These are phyloP conservation scores for Hestina assimilis DNA, from an alignment of 1,140 invertebrate species.

Conservation along the genomic window DNA sequence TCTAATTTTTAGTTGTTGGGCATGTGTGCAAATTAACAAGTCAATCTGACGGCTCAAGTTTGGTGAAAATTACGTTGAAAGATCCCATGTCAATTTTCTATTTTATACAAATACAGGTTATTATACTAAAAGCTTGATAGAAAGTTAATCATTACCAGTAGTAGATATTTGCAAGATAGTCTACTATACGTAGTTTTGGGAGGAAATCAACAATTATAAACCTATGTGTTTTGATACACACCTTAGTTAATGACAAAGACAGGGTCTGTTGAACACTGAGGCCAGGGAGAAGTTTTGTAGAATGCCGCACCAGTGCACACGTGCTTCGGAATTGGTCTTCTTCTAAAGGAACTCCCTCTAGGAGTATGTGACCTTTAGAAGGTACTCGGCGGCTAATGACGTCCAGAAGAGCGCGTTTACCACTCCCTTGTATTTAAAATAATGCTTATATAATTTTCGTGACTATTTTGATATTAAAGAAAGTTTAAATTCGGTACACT, in stretches of 20 bases:
- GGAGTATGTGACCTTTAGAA: slow-evolving; percentile 89
- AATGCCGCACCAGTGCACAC: slow-evolving; percentile 91
- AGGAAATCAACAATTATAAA: too few species aligned
- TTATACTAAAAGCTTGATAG: too few species aligned
- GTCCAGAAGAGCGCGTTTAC: slow-evolving; percentile 93
- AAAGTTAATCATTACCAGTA: too few species aligned
- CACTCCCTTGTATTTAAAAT: slow-evolving; percentile 80
- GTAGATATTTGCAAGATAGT: too few species aligned
- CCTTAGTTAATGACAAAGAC: slow-evolving; percentile 87
- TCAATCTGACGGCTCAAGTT: too few species aligned
- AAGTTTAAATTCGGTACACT: too few species aligned
- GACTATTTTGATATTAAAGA: not conserved
- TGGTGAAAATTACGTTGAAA: too few species aligned
- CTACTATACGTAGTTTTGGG: too few species aligned
- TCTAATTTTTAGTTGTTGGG: too few species aligned
- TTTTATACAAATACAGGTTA: too few species aligned
- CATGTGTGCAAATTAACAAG: too few species aligned
- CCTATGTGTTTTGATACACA: slow-evolving; percentile 40
- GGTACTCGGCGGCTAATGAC: slow-evolving; percentile 91
- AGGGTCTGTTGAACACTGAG: slow-evolving; percentile 92
- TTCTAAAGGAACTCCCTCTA: slow-evolving; percentile 90
- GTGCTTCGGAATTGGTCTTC: slow-evolving; percentile 89
- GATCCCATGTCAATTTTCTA: too few species aligned
- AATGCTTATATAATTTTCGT: not conserved
- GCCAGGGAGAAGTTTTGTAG: slow-evolving; percentile 89